Evolutionary conservation across 1,140 invertebrate species (phyloP).

Genomic region (Samia ricini): DNA sequence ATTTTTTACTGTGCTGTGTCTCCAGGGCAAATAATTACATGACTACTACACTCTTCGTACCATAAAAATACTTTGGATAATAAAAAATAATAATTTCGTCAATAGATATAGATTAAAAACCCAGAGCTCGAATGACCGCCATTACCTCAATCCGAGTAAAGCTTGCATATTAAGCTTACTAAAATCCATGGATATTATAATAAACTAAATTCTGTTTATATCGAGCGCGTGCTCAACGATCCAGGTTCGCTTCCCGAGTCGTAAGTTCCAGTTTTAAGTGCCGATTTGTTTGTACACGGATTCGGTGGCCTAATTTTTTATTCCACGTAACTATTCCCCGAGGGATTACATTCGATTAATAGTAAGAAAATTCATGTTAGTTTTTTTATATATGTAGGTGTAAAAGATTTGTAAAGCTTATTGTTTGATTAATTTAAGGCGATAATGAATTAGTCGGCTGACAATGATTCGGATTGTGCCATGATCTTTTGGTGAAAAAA

Average conservation of each 20-base stretch:
- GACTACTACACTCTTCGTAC: too few species aligned
- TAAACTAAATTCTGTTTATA: slow-evolving; percentile 9
- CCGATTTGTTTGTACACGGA: slow-evolving; percentile 37
- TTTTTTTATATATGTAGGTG: slow-evolving; percentile 3
- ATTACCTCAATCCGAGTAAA: neutral
- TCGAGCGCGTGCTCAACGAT: slow-evolving; percentile 40
- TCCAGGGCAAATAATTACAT: too few species aligned
- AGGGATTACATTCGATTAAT: slow-evolving; percentile 14
- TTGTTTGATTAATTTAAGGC: too few species aligned
- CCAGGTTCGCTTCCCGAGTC: slow-evolving; percentile 51
- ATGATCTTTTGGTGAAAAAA: too few species aligned
- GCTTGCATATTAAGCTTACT: neutral
- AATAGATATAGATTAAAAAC: neutral
- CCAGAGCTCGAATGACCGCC: neutral
- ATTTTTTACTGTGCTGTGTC: too few species aligned
- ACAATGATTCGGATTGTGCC: too few species aligned
- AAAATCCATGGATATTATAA: neutral
- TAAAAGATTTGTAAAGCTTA: too few species aligned
- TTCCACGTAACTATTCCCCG: neutral
- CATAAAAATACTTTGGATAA: too few species aligned
- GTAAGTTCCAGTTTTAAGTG: slow-evolving; percentile 47
- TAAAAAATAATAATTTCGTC: too few species aligned
- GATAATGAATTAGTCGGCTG: too few species aligned
- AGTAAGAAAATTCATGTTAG: neutral
- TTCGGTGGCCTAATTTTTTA: slow-evolving; percentile 46